A percentile compares a stretch with the other conserved stretches of the same genome.
Evolutionary conservation across 2,888 invertebrate species (phyloP).

Genomic region (Leptinotarsa rubiginosa): DNA sequence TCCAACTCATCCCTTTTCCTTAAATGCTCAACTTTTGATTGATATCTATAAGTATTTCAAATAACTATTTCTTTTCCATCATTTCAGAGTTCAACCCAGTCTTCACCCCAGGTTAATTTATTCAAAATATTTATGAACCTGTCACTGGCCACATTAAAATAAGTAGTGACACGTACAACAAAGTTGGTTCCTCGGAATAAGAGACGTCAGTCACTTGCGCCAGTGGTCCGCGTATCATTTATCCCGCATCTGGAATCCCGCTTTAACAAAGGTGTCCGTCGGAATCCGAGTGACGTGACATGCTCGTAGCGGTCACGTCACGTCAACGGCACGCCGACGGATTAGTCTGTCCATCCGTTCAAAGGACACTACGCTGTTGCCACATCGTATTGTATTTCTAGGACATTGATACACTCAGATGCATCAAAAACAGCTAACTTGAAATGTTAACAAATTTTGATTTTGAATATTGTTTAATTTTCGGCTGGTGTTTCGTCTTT

Average conservation of each 20-base stretch:
- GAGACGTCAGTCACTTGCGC: conserved; percentile 43
- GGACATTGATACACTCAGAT: not conserved
- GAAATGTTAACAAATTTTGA: no score
- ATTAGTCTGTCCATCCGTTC: conserved; percentile 45
- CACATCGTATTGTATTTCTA: not conserved
- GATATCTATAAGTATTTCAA: not conserved
- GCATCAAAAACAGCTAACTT: not conserved
- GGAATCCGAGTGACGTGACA: conserved; percentile 61
- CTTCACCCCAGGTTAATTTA: not conserved
- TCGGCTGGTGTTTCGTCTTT: no score
- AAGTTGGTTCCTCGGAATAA: conserved; percentile 42
- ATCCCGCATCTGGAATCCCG: conserved; percentile 39
- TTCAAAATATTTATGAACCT: conserved; percentile 28
- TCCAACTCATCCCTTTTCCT: no score
- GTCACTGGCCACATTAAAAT: conserved; percentile 37
- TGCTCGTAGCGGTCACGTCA: conserved; percentile 62
- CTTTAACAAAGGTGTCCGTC: conserved; percentile 60
- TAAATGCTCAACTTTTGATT: no score
- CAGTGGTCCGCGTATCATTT: conserved; percentile 34
- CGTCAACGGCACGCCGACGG: conserved; percentile 60
- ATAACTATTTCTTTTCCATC: not conserved
- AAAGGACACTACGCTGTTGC: conserved; percentile 24
- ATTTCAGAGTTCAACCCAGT: not conserved
- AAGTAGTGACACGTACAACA: conserved; percentile 38
- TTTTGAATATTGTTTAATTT: no score